Evolutionary conservation across 2,797 vertebrate species (phyloP).

Genomic region (Thaleichthys pacificus): DNA sequence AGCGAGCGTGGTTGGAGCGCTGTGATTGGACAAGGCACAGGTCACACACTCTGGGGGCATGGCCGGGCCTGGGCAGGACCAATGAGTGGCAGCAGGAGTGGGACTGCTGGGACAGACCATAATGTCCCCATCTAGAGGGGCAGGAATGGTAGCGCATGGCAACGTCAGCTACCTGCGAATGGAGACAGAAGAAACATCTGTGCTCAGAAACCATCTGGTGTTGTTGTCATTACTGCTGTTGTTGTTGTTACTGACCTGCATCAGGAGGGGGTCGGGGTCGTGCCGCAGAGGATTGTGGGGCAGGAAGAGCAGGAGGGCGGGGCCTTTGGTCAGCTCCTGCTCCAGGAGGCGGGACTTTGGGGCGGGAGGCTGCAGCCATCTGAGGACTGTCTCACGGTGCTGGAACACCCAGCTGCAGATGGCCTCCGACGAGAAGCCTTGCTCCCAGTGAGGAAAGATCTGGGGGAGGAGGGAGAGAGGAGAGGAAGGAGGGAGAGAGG

Average conservation of each 20-base stretch:
- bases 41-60: conserved; percentile 77
- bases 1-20: conserved; percentile 23
- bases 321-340: conserved; percentile 88
- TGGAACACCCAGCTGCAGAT: conserved; percentile 91
- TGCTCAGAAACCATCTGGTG: neutral
- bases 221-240: neutral
- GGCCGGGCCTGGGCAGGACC: conserved; percentile 72
- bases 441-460: conserved; percentile 82
- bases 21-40: conserved; percentile 79
- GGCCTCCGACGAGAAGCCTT: conserved; percentile 87
- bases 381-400: conserved; percentile 79
- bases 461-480: conserved; percentile 43
- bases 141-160: conserved; percentile 91
- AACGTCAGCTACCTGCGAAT: conserved; percentile 83
- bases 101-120: conserved; percentile 16
- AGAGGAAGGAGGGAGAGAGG: neutral
- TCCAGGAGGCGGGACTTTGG: conserved; percentile 73
- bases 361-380: conserved; percentile 71
- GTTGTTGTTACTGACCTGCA: conserved; percentile 79
- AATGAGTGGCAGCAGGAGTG: conserved; percentile 86
- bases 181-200: neutral
- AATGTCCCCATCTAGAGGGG: conserved; percentile 38
- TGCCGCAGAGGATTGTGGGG: conserved; percentile 84
- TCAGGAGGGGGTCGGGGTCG: conserved; percentile 73
- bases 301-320: conserved; percentile 90